Evolutionary conservation across 92 coral and sea anemone species (phyloP), one percentile per base, ranked within the genome.

Genomic region (Umimayanthus chanpuru): DNA sequence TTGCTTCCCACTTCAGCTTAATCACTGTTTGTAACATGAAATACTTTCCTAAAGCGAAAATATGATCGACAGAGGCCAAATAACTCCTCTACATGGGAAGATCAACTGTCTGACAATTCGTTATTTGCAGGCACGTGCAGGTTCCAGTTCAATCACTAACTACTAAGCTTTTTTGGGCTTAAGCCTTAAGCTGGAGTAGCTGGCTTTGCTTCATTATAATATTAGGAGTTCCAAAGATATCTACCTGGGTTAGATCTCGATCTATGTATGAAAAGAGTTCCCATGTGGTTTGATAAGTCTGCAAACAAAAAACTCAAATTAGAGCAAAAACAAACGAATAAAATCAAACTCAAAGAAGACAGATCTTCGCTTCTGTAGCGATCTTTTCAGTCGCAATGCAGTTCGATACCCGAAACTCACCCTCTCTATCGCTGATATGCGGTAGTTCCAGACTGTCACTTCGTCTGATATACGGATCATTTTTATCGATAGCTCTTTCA

Each of bases 351-450:
- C 85, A 38, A 47, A 18, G 72, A 61, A 23, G 7, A 61, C 18
- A 20, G 58, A 4, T 61, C n/a, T 8, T 61, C 68, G 6, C 68
- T 18, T 8, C 4, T 61, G 26, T 23, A 20, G 21, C 68, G 68
- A 61, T 61, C 68, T 61, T 23, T 61, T 61, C 26, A 61, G 20
- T 20, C 68, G 26, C 68, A 61, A 4, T 4, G 26, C 68, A 53
- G 58, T 53, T 53, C 58, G 58, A 40, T 12, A 79, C 36, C 53
- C 58, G 36, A 88, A 73, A 43, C 79, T 43, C 93, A 95, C 99
- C 99, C 91, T 97, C 99, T 83, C 99, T 92, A 38, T 97, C 99
- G 90, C 99, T 97, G 86, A 97, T 97, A 82, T 97, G 99, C 9
- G 99, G 99, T 50, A 97, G 92, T 76, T 97, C 99, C 39, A 95